These are phyloP conservation scores for Hypomecis atomaria DNA, from an alignment of 2,888 invertebrate genomes.

Conservation along the genomic window DNA sequence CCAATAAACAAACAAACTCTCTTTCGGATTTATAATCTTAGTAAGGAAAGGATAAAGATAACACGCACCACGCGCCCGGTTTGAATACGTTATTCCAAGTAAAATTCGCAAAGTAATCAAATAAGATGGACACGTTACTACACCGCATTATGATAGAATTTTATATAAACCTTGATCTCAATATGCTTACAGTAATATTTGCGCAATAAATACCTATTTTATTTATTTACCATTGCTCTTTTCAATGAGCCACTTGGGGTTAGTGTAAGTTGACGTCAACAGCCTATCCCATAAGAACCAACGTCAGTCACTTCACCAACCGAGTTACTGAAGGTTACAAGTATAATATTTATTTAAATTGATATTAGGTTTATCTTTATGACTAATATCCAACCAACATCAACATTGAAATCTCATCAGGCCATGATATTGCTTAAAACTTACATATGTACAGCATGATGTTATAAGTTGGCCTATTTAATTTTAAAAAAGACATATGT, in stretches of 20 bases:
- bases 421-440: constrained; percentile 53
- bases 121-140: too few species aligned
- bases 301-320: constrained; percentile 1
- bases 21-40: too few species aligned
- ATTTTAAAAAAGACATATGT: too few species aligned
- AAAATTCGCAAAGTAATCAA: too few species aligned
- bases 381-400: constrained; percentile 31
- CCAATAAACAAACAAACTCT: too few species aligned
- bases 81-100: too few species aligned
- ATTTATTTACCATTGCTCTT: background rate
- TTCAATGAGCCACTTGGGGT: constrained; percentile 4
- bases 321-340: constrained; percentile 3
- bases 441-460: constrained; percentile 41
- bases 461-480: background rate
- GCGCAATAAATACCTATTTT: background rate
- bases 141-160: too few species aligned
- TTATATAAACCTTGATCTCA: too few species aligned
- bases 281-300: constrained; percentile 2
- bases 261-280: background rate
- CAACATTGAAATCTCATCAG: constrained; percentile 50
- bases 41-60: too few species aligned
- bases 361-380: constrained; percentile 46
- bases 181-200: too few species aligned
- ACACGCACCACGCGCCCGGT: too few species aligned
- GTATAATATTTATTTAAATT: constrained; percentile 50